Evolutionary conservation across 2,797 vertebrate genomes (phyloP), one percentile per base, ranked within the genome.

Genomic region (Enteromius paludinosus): DNA sequence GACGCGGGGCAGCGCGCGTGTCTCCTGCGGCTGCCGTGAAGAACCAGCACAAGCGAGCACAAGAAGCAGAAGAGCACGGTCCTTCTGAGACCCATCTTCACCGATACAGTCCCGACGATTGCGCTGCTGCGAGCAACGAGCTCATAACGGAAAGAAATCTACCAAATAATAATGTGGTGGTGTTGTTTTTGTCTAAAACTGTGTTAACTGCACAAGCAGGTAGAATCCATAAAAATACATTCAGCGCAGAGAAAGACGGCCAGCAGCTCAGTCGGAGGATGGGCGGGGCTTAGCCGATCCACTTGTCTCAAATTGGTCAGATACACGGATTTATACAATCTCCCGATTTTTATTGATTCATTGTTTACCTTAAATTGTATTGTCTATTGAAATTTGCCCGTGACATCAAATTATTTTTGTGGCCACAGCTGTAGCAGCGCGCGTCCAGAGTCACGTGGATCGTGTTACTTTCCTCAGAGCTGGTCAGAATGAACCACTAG

Each of bases 1-100:
- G 94, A 95, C 54, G 92, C 83, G 91, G 96, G 97, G 87, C 98
- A 99, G 92, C 96, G 96, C 83, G 96, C 94, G 92, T 94, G 95
- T 90, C 94, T 93, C 93, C 92, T 96, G 95, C 92, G 97, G 92
- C 95, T 72, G n/a, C 68, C 94, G 89, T 95, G 94, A 90, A 91
- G 94, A 90, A 91, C 96, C 89, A 72, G 41, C 56, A 64, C 18
- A 6, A 72, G 7, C 30, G 61, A 47, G 47, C 56, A 72, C 41
- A 81, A 9, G 8, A 49, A 7, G 18, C 54, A 64, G 25, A 81
- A n/a, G 15, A 81, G 8, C 43, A 35, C 56, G 11, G 41, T 47
- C 69, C 69, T 15, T 3, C 20, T 25, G 25, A 73, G 25, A 49
- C 28, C 14, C 79, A 81, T 81, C 79, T 25, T 81, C 17, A 28